A percentile compares a stretch with the other conserved stretches of the same genome.
These are phyloP conservation scores for Aspidiotus rigidus DNA, from an alignment of 2,888 invertebrate genomes.

Conservation along the genomic window DNA sequence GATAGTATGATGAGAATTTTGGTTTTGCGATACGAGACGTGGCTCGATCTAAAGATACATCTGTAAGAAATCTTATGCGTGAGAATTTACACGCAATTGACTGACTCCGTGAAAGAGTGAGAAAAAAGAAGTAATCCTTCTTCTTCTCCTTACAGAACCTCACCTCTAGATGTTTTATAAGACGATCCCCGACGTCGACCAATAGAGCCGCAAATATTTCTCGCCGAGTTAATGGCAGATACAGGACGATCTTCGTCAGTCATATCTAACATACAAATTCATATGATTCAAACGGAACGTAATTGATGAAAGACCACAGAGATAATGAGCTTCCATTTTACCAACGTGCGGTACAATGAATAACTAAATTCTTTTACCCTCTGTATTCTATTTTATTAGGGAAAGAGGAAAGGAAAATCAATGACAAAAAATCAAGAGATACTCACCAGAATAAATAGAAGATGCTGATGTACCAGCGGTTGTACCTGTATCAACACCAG, in stretches of 20 bases:
- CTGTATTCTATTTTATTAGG: too few relatives aligned
- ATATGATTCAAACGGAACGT: too few relatives aligned
- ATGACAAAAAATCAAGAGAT: neutral
- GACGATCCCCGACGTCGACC: slow-evolving; percentile 57
- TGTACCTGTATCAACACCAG: slow-evolving; percentile 46
- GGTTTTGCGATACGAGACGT: slow-evolving; percentile 67
- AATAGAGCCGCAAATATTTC: slow-evolving; percentile 20
- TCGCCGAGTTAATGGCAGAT: slow-evolving; percentile 59
- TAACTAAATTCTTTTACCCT: too few relatives aligned
- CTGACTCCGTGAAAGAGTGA: neutral
- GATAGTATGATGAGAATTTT: slow-evolving; percentile 56
- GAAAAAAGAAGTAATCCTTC: neutral
- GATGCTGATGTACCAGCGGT: slow-evolving; percentile 38
- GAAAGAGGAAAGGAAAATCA: too few relatives aligned
- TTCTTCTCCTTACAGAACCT: slow-evolving; percentile 42
- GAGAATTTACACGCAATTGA: neutral
- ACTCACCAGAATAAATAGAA: slow-evolving; percentile 37
- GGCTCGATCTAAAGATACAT: slow-evolving; percentile 67
- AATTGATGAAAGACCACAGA: too few relatives aligned
- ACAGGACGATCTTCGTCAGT: slow-evolving; percentile 64
- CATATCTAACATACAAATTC: slow-evolving; percentile 49
- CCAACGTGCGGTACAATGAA: too few relatives aligned
- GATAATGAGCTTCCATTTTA: too few relatives aligned
- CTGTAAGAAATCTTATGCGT: slow-evolving; percentile 51
- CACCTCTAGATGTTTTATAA: slow-evolving; percentile 80